These are phyloP conservation scores for Dendrocincla fuliginosa DNA, from an alignment of 2,797 vertebrate species.

Conservation along the genomic window DNA sequence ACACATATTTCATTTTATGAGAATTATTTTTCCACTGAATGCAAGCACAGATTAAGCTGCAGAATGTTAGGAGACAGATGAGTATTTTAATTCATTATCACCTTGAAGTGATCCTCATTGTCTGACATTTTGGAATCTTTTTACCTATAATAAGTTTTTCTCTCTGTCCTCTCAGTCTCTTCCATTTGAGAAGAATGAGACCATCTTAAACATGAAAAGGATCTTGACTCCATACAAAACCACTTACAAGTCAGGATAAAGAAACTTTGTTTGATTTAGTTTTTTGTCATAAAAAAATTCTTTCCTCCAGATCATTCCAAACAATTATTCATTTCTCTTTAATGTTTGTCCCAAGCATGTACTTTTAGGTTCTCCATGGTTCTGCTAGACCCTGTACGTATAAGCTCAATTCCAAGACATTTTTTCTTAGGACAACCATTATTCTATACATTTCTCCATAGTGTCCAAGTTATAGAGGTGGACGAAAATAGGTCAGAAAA, in stretches of 20 bases:
- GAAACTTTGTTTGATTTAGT: not conserved
- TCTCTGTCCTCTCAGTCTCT: not conserved
- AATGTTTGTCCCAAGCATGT: not conserved
- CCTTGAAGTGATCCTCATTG: constrained; percentile 10
- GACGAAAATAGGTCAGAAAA: not conserved
- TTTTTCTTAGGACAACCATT: not conserved
- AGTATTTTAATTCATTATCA: not conserved
- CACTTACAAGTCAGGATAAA: not conserved
- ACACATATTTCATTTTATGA: constrained; percentile 37
- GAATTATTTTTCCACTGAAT: not conserved
- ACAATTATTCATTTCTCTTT: not conserved
- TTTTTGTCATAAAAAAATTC: constrained; percentile 6
- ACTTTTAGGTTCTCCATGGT: not conserved
- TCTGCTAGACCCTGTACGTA: not conserved
- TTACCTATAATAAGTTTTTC: not conserved
- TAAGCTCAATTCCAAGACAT: not conserved
- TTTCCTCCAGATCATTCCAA: not conserved
- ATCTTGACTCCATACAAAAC: not conserved
- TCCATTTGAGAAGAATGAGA: not conserved
- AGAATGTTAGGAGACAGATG: constrained; percentile 34
- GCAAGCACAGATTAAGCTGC: not conserved
- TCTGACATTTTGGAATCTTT: constrained; percentile 32
- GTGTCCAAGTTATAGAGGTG: not conserved
- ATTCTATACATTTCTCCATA: not conserved
- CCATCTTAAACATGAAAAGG: constrained; percentile 10